These are phyloP conservation scores for Theonella swinhoei DNA, from an alignment of 37 sponge, comb jelly and placozoan species.

Conservation along the genomic window DNA sequence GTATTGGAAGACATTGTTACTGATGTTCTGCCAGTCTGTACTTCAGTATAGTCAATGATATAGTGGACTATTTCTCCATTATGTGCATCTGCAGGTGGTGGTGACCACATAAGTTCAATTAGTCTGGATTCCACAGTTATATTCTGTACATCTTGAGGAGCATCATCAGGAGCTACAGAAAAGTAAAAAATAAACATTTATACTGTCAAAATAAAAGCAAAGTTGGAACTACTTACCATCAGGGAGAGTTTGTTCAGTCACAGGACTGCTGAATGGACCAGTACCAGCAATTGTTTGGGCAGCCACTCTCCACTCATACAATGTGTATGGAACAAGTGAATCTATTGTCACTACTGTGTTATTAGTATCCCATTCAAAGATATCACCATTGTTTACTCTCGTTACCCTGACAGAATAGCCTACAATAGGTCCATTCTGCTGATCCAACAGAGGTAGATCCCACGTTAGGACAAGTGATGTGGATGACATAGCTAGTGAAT, in stretches of 20 bases:
- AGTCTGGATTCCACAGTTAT: not conserved
- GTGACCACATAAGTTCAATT: conserved; percentile 17
- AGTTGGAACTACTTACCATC: conserved; percentile 26
- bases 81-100: conserved; percentile 1
- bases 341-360: not conserved
- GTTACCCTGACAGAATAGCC: conserved; percentile 9
- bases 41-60: not conserved
- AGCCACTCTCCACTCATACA: conserved; percentile 17
- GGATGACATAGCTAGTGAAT: not conserved
- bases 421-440: conserved; percentile 24
- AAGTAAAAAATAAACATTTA: too few relatives aligned
- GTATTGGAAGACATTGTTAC: not conserved
- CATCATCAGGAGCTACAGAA: not conserved
- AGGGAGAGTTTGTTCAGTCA: conserved; percentile 16
- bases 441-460: not conserved
- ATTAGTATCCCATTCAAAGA: not conserved
- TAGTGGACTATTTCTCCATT: conserved; percentile 51
- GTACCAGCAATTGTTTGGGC: conserved; percentile 18
- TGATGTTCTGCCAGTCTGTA: not conserved
- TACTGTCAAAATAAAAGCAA: too few relatives aligned
- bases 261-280: conserved; percentile 34
- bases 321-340: conserved; percentile 10
- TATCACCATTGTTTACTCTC: not conserved
- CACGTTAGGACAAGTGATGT: not conserved
- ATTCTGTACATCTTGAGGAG: not conserved